These are phyloP conservation scores for Sciurus carolinensis DNA, from an alignment of 2,797 vertebrate species.

Conservation along the genomic window DNA sequence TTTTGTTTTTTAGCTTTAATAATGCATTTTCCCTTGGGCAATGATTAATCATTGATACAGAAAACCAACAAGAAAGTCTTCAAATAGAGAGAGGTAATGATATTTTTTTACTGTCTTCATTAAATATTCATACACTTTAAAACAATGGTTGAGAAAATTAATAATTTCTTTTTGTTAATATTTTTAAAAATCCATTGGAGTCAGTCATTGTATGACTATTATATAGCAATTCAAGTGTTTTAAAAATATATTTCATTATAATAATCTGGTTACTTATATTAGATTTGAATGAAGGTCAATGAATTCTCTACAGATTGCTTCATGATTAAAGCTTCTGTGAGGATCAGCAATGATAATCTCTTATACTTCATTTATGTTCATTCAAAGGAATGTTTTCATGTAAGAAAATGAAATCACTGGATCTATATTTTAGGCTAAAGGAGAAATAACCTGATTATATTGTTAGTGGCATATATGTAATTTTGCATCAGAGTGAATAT, in stretches of 20 bases:
- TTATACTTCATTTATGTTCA: slow-evolving; percentile 46
- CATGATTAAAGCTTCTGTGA: slow-evolving; percentile 54
- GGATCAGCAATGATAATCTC: slow-evolving; percentile 14
- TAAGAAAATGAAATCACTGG: background rate
- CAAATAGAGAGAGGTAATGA: background rate
- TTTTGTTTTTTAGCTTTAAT: slow-evolving; percentile 27
- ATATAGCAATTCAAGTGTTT: background rate
- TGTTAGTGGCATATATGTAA: background rate
- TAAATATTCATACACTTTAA: slow-evolving; percentile 55
- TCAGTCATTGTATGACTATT: background rate
- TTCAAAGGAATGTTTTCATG: slow-evolving; percentile 16
- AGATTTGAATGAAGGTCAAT: slow-evolving; percentile 50
- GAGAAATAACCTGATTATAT: slow-evolving; percentile 17
- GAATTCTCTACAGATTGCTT: slow-evolving; percentile 35
- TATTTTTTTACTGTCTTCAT: slow-evolving; percentile 48
- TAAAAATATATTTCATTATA: slow-evolving; percentile 36
- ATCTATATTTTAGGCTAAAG: slow-evolving; percentile 3
- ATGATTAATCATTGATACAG: slow-evolving; percentile 1
- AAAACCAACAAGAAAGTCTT: background rate
- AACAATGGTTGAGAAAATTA: slow-evolving; percentile 44
- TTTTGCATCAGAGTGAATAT: slow-evolving; percentile 28
- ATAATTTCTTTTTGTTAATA: background rate
- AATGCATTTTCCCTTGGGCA: background rate
- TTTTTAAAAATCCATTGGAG: background rate
- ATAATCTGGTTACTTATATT: background rate